Evolutionary conservation across 2,888 invertebrate species (phyloP).

Genomic region (Eledona agricola): DNA sequence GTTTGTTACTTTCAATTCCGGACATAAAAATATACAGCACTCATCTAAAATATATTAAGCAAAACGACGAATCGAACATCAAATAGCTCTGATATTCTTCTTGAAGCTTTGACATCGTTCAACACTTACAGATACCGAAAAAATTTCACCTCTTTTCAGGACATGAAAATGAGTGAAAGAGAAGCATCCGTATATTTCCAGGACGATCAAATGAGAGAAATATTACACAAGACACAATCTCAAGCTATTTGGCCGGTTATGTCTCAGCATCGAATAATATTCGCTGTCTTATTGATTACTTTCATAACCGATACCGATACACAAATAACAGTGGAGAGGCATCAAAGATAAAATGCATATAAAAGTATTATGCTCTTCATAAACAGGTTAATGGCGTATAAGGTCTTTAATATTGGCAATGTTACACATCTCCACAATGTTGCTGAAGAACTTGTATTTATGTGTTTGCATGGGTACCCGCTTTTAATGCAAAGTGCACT

Average conservation of each 20-base stretch:
- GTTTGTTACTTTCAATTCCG: conserved; percentile 49
- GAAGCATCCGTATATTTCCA: neutral
- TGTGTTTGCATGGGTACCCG: conserved; percentile 14
- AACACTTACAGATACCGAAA: too few relatives aligned
- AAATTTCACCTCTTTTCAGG: too few relatives aligned
- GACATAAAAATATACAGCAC: conserved; percentile 52
- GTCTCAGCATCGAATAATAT: conserved; percentile 44
- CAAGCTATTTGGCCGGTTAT: conserved; percentile 42
- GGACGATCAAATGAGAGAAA: conserved; percentile 12
- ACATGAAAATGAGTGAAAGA: too few relatives aligned
- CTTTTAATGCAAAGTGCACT: too few relatives aligned
- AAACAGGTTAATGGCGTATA: conserved; percentile 48
- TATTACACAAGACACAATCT: conserved; percentile 42
- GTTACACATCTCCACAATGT: conserved; percentile 43
- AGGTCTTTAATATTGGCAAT: conserved; percentile 46
- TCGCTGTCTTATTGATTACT: conserved; percentile 45
- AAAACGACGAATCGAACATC: conserved; percentile 43
- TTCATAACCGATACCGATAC: conserved; percentile 42
- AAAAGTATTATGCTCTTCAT: conserved; percentile 45
- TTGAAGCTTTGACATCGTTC: too few relatives aligned
- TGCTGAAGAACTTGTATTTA: conserved; percentile 36
- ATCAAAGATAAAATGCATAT: conserved; percentile 45
- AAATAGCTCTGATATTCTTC: conserved; percentile 32
- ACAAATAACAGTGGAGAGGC: conserved; percentile 38
- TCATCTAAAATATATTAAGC: conserved; percentile 54